Base-by-base conservation (phyloP, 2,797 vertebrate species). In the Sphenopsis melanotis region DNA sequence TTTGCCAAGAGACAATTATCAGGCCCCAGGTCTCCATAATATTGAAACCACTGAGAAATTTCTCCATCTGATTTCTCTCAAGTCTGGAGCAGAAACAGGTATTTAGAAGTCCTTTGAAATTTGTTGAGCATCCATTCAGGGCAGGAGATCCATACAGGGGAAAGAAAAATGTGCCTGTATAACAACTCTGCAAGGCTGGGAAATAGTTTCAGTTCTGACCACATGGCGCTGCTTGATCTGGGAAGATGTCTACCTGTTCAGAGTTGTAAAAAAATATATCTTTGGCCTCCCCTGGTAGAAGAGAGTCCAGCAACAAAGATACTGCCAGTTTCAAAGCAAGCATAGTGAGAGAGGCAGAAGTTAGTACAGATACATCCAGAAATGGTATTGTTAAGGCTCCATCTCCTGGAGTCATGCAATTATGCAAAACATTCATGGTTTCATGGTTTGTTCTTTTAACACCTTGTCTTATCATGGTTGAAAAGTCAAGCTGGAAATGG, bases 361-460 rank as follows among this genome's bases (percentile, higher is more conserved):
- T 69, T 69, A 50, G 23, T 81, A 39, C 39, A 82, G 68, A 52
- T 64, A 11, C 14, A 50, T 55, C 42, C 55, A 78, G 76, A 85
- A 89, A 81, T 34, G 8, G 9, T 56, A 72, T 88, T 92, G 23
- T 61, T 83, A 93, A 92, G 39, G 56, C 76, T 94, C 50, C 85
- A 76, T 72, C 82, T 96, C 66, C 91, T 88, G 83, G 70, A 94
- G 52, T 94, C 77, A 52, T 7, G 34, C 2, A 6, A 96, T 94
- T 94, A 78, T 59, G 61, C 63, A 94, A 93, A 91, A 60, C 19
- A 50, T 20, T 26, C 18, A n/a, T 24, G 39, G 27, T 49, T 76
- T 80, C 32, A 39, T 15, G 39, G 55, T 56, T 87, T 80, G 27
- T 59, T 89, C 44, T 69, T 77, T 59, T 46, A 81, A 71, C 32